Evolutionary conservation across 2,888 invertebrate genomes (phyloP).

Genomic region (Carterocephalus palaemon): DNA sequence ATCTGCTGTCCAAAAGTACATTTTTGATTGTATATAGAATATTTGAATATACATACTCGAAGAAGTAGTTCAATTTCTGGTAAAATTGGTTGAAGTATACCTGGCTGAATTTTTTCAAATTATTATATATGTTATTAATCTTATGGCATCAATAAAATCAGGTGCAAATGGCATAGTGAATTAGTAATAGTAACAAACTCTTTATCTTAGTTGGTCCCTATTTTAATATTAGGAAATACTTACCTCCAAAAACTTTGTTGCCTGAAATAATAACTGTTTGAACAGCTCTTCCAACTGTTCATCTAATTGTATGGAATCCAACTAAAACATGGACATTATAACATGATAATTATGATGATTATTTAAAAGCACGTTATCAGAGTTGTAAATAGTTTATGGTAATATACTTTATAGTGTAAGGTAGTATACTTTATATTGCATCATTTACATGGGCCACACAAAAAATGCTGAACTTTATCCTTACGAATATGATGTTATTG

Average conservation of each 20-base stretch:
- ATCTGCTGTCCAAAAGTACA: slow-evolving; percentile 92
- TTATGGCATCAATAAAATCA: too few species aligned
- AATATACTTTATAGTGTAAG: too few species aligned
- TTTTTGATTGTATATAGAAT: slow-evolving; percentile 82
- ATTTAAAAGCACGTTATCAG: too few species aligned
- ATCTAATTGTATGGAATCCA: slow-evolving; percentile 90
- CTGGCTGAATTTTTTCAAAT: slow-evolving; percentile 73
- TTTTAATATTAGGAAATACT: slow-evolving; percentile 18
- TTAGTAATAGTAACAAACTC: background rate
- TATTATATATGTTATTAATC: background rate
- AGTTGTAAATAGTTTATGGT: too few species aligned
- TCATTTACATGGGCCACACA: too few species aligned
- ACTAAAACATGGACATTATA: slow-evolving; percentile 57
- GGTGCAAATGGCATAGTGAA: slow-evolving; percentile 12
- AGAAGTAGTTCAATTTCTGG: slow-evolving; percentile 86
- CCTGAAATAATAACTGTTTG: slow-evolving; percentile 81
- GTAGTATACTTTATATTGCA: too few species aligned
- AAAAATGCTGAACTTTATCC: too few species aligned
- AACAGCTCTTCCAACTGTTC: slow-evolving; percentile 86
- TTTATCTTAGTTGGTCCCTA: background rate
- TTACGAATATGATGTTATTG: too few species aligned
- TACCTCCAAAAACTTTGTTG: slow-evolving; percentile 83
- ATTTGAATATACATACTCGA: slow-evolving; percentile 83
- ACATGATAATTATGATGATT: slow-evolving; percentile 1
- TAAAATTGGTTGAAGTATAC: slow-evolving; percentile 78